Conservation (phyloP, 1,140 invertebrate genomes). For the Danaus melanippus region DNA sequence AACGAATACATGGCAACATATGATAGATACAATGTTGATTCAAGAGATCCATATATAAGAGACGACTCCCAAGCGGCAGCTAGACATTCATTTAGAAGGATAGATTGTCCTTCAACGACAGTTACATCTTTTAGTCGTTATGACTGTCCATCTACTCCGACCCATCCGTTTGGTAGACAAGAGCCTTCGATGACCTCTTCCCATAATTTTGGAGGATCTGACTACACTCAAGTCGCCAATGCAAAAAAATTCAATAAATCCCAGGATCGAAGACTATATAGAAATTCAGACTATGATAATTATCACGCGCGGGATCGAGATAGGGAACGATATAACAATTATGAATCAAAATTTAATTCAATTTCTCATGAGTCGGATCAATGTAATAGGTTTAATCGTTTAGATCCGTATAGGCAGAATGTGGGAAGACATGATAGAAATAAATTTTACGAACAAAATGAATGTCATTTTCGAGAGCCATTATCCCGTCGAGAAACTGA, state of each 20-base stretch:
- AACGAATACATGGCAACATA: too few relatives aligned
- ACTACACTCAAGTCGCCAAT: conserved; percentile 29
- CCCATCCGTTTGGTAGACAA: conserved; percentile 34
- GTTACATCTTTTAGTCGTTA: conserved; percentile 29
- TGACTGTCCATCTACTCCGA: conserved; percentile 43
- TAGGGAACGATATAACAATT: conserved; percentile 16
- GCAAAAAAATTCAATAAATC: conserved; percentile 25
- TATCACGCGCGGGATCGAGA: conserved; percentile 23
- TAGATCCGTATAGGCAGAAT: conserved; percentile 29
- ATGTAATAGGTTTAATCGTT: conserved; percentile 14
- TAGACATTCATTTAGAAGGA: conserved; percentile 23
- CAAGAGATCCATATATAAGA: conserved; percentile 7
- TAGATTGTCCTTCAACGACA: conserved; percentile 26
- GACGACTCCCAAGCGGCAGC: conserved; percentile 20
- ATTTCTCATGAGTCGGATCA: conserved; percentile 20
- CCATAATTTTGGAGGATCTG: conserved; percentile 35
- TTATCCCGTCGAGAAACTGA: conserved; percentile 25
- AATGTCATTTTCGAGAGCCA: conserved; percentile 24
- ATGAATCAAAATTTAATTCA: conserved; percentile 16
- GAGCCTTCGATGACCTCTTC: conserved; percentile 32
- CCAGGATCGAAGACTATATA: conserved; percentile 45
- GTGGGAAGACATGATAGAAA: conserved; percentile 32
- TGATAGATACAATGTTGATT: background rate
- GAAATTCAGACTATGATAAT: conserved; percentile 33
- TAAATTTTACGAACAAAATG: conserved; percentile 27